These are phyloP conservation scores for Lagorchestes hirsutus DNA, from an alignment of 2,797 vertebrate species.

Conservation along the genomic window DNA sequence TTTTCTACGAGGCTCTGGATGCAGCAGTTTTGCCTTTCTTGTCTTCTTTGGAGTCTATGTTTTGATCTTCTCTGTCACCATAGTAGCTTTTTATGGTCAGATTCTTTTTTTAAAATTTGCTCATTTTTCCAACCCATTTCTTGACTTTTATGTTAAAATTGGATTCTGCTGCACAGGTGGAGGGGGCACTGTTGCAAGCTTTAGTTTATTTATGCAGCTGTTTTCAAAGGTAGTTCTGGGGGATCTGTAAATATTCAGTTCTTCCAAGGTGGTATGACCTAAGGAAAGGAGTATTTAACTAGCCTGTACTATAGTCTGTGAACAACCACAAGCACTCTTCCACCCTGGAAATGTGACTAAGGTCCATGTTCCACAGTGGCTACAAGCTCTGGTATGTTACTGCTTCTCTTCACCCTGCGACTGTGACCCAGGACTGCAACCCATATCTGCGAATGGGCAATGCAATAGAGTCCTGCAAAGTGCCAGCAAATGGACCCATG, in stretches of 20 bases:
- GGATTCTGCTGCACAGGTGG: not conserved
- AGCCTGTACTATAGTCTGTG: too few relatives aligned
- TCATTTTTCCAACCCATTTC: not conserved
- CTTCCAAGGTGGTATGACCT: too few relatives aligned
- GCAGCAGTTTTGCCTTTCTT: not conserved
- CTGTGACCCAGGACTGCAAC: not conserved
- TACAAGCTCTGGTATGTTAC: not conserved
- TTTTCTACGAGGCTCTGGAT: not conserved
- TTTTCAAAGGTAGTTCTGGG: too few relatives aligned
- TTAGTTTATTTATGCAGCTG: too few relatives aligned
- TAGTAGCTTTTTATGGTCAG: not conserved
- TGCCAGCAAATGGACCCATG: not conserved
- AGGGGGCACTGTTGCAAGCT: not conserved
- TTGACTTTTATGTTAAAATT: not conserved
- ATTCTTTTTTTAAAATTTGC: not conserved
- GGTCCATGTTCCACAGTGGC: not conserved
- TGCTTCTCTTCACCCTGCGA: not conserved
- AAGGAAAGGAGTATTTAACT: too few relatives aligned
- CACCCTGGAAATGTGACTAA: not conserved
- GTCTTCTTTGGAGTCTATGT: not conserved
- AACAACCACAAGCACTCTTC: not conserved
- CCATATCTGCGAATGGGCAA: not conserved
- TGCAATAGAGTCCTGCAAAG: not conserved
- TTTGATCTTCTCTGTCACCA: not conserved
- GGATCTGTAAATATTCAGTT: too few relatives aligned